Evolutionary conservation across 2,888 invertebrate species (phyloP).

Genomic region (Hemicrepidius hirtus): DNA sequence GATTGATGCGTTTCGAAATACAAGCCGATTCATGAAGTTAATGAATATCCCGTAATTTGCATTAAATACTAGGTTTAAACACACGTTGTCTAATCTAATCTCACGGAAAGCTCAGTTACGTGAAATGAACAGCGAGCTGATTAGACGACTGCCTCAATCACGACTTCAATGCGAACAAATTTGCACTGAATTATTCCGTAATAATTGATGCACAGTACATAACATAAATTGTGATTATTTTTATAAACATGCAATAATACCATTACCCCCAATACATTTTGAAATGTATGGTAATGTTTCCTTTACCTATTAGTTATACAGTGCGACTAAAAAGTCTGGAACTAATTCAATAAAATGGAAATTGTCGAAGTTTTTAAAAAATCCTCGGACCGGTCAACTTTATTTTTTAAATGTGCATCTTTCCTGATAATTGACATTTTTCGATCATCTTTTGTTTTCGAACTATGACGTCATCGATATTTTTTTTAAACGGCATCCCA

Average conservation of each 20-base stretch:
- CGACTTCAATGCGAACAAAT: slow-evolving; percentile 1
- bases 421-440: too few relatives aligned
- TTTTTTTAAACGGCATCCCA: too few relatives aligned
- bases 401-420: too few relatives aligned
- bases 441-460: too few relatives aligned
- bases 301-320: too few relatives aligned
- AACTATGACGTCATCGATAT: too few relatives aligned
- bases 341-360: too few relatives aligned
- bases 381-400: too few relatives aligned
- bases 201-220: slow-evolving; percentile 12
- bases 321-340: too few relatives aligned
- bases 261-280: slow-evolving; percentile 12
- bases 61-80: slow-evolving; percentile 15
- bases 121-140: slow-evolving; percentile 18
- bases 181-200: slow-evolving; percentile 16
- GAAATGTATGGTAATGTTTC: too few relatives aligned
- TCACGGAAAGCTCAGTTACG: slow-evolving; percentile 18
- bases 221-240: slow-evolving; percentile 4
- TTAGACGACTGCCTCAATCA: slow-evolving; percentile 18
- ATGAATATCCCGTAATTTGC: slow-evolving; percentile 32
- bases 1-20: slow-evolving; percentile 32
- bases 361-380: too few relatives aligned
- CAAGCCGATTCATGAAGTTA: slow-evolving; percentile 8
- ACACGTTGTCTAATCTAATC: slow-evolving; percentile 18
- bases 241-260: slow-evolving; percentile 8